Evolutionary conservation across 2,113 vertebrate genomes (phyloP), one percentile per base, ranked within the genome.

Genomic region (Leptosomus discolor): DNA sequence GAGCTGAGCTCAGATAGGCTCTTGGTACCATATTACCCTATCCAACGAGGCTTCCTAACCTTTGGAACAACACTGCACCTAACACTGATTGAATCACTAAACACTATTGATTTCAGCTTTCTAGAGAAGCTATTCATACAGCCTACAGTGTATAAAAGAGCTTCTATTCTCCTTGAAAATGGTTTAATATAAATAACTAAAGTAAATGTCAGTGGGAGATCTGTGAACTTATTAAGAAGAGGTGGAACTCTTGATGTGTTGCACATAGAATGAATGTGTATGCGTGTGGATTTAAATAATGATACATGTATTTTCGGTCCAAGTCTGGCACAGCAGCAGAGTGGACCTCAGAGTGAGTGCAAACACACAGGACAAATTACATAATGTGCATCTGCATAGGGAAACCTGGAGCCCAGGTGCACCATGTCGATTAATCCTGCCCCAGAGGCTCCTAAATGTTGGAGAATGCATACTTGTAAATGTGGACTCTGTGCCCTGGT

Each of bases 141-240:
- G 78, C 74, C 81, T 58, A 83, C 50, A 70, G 74, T 70, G 56
- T 91, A 96, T 74, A 91, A 96, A 92, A 94, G 95, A 94, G 81
- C 94, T 96, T 95, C 94, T 97, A 85, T 97, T 97, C 94, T 93
- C 77, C 89, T 91, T 85, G 76, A 95, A 97, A 94, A 90, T 95
- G 46, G 92, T 96, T 95, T 96, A 95, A 95, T 95, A 91, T 92
- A 94, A 96, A 92, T 95, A 96, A 95, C 86, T 91, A 90, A 95
- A 96, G 95, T 95, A 97, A 95, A 96, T 94, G 87, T 85, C 94
- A 94, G 90, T 94, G 78, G 94, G 95, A 97, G 74, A 96, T 96
- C 95, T 76, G 84, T 83, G 89, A 96, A 85, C 89, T 93, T 96
- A 96, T 77, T 97, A 97, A 94, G 90, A 84, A 83, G 77, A 90